phyloP scores from a whole-genome alignment of 2,113 vertebrate genomes.

The Tragelaphus strepsiceros region DNA sequence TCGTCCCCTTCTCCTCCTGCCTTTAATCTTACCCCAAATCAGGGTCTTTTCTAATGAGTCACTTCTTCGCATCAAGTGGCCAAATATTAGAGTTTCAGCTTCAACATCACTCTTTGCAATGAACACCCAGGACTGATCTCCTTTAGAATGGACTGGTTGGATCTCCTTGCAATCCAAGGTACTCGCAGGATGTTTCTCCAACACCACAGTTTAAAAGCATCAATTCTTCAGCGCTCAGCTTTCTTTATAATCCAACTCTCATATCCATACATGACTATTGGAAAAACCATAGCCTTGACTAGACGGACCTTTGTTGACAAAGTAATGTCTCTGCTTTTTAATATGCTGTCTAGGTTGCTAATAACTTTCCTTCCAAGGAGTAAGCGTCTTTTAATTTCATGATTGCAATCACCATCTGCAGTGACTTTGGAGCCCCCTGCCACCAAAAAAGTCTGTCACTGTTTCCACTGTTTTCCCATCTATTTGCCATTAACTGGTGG shows the following conservation, averaged over 20 bases:
- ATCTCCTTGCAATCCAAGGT: neutral
- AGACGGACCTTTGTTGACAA: neutral
- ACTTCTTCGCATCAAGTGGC: neutral
- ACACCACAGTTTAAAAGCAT: neutral
- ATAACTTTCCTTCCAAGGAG: neutral
- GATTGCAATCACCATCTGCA: neutral
- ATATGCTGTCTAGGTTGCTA: neutral
- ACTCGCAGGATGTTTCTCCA: neutral
- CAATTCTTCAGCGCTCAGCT: neutral
- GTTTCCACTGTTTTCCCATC: neutral
- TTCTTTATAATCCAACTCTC: neutral
- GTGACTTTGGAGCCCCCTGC: neutral
- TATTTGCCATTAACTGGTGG: neutral
- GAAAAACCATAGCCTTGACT: neutral
- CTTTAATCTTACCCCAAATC: neutral
- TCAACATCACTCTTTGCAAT: neutral
- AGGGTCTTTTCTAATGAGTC: neutral
- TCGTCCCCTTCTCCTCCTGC: neutral
- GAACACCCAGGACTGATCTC: neutral
- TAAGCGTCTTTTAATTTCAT: neutral
- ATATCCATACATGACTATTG: neutral
- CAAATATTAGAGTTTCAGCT: neutral
- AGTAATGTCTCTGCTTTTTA: neutral
- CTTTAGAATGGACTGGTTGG: neutral
- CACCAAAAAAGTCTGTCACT: neutral